These are phyloP conservation scores for Lycocerus yunnanus DNA, from an alignment of 2,888 invertebrate genomes.

Conservation along the genomic window DNA sequence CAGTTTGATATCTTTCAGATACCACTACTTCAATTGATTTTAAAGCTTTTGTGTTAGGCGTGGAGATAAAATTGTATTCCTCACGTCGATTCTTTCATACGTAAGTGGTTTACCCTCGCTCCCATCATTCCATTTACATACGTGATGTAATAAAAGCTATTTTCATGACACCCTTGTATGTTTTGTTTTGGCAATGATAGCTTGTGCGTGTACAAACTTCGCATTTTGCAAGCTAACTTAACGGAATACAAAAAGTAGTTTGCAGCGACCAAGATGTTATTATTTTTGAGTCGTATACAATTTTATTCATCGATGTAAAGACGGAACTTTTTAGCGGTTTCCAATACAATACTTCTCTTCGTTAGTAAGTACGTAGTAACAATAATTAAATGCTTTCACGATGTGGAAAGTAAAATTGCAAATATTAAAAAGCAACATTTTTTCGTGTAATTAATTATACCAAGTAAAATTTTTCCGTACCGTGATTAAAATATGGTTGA, in stretches of 20 bases:
- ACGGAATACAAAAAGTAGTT: background rate
- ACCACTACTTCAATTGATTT: constrained; percentile 26
- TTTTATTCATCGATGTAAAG: background rate
- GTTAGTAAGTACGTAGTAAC: background rate
- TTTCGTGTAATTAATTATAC: background rate
- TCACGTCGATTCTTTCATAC: constrained; percentile 30
- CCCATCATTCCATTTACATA: constrained; percentile 37
- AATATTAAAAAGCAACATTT: background rate
- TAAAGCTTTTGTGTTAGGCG: constrained; percentile 20
- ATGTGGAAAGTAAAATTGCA: background rate
- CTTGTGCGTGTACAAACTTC: constrained; percentile 32
- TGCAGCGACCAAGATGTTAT: background rate
- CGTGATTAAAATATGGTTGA: background rate
- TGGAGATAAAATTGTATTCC: constrained; percentile 23
- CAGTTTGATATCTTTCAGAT: constrained; percentile 12
- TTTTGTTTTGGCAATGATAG: constrained; percentile 29
- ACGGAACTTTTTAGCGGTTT: background rate
- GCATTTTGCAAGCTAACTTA: constrained; percentile 5
- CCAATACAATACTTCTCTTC: background rate
- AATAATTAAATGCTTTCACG: background rate
- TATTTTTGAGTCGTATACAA: background rate
- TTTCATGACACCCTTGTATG: constrained; percentile 28
- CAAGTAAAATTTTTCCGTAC: background rate
- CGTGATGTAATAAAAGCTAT: constrained; percentile 39
- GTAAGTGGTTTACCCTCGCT: constrained; percentile 34